Base-by-base conservation (phyloP, 1,140 invertebrate genomes). In the Drosophila lowei region DNA sequence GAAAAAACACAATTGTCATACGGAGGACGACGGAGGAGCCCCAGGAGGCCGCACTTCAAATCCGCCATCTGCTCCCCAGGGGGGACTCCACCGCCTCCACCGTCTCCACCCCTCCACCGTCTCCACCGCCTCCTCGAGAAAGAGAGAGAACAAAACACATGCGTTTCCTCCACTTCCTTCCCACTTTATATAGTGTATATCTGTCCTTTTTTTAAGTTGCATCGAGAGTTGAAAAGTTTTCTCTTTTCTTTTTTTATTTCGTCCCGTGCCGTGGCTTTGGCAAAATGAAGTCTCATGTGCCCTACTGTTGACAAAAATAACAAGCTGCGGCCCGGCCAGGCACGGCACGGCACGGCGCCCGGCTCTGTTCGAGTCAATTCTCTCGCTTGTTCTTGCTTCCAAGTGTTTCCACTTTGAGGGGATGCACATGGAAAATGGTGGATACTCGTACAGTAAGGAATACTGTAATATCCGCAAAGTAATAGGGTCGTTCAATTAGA, bases 301-400 rank as follows among this genome's bases (percentile, higher is more conserved):
- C 60, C 63, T 60, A 50, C 65, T 72, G 54, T 84, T 86, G 81
- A 86, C 81, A 85, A 80, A 81, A 88, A 86, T 74, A 86, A 77
- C 68, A 74, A 70, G 68, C 61, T 21, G 42, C 61, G 42, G 53
- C 54, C 42, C 54, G 57, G 16, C 15, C 13, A 44, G 44, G 61
- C 15, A 18, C 58, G 57, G 23, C 3, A 42, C 54, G 57, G 28
- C 15, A 28, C 54, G 44, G 61, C 15, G 28, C 58, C 49, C 58
- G 57, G 41, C 68, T 52, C 67, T 41, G 55, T 77, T 52, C 50
- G 57, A 68, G 64, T 72, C 56, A 72, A 66, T 77, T 72, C 52
- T 41, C 41, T 34, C 9, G 9, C 3, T 9, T 9, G 46, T 47
- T 77, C 54, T 64, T 66, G 62, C 66, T 43, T 57, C 60, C 67